These are phyloP conservation scores for Sebastes schlegelii DNA, from an alignment of 2,113 vertebrate species.

Conservation along the genomic window DNA sequence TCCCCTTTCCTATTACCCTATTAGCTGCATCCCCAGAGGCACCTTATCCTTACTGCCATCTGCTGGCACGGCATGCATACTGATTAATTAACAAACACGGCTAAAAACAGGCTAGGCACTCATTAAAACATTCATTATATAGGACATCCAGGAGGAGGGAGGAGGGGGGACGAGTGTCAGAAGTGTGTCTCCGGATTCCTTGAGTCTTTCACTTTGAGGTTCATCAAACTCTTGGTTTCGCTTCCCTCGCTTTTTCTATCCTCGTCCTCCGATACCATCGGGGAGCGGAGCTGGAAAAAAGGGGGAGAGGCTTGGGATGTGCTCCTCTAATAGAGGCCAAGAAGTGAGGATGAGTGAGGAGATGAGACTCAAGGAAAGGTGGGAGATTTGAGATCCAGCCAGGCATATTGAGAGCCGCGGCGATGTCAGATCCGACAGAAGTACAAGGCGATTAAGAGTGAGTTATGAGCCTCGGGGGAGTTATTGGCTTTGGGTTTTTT, in stretches of 20 bases:
- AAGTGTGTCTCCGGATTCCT: conserved; percentile 46
- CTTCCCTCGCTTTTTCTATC: conserved; percentile 20
- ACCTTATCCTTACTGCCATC: conserved; percentile 75
- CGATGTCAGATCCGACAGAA: conserved; percentile 39
- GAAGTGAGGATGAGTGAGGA: conserved; percentile 6
- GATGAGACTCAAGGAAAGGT: conserved; percentile 45
- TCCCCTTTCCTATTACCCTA: conserved; percentile 52
- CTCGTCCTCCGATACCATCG: not conserved
- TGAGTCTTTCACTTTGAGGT: conserved; percentile 21
- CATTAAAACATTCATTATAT: conserved; percentile 65
- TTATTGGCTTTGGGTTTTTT: conserved; percentile 55
- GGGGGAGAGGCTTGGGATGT: conserved; percentile 6
- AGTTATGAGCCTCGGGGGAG: conserved; percentile 56
- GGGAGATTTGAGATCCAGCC: conserved; percentile 34
- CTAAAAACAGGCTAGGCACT: conserved; percentile 64
- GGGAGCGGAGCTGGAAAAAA: conserved; percentile 22
- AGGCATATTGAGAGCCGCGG: conserved; percentile 17
- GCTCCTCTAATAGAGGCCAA: conserved; percentile 36
- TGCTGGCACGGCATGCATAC: conserved; percentile 71
- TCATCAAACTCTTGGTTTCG: conserved; percentile 33
- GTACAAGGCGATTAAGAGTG: conserved; percentile 51
- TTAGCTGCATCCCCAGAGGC: conserved; percentile 72
- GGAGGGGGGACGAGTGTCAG: conserved; percentile 10
- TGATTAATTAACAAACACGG: conserved; percentile 68
- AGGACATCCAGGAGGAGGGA: conserved; percentile 28